phyloP scores from a whole-genome alignment of 2,888 invertebrate genomes.

The Clanis bilineata region DNA sequence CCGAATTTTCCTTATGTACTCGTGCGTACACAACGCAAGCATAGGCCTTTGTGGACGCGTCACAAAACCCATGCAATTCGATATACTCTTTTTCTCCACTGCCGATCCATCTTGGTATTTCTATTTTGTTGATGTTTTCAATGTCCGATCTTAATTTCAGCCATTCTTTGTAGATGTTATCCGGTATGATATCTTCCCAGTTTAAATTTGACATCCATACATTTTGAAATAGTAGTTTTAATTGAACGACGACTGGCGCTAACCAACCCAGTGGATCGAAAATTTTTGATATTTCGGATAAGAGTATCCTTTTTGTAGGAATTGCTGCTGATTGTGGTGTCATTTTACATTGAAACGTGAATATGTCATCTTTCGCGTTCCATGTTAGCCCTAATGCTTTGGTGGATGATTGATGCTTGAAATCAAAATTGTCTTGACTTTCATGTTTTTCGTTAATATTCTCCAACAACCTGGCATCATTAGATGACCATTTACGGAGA shows the following conservation, averaged over 20 bases:
- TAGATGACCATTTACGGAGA: not conserved
- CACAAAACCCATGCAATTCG: too few relatives aligned
- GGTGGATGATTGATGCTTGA: not conserved
- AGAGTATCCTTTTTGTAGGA: not conserved
- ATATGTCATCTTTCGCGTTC: not conserved
- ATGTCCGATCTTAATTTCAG: too few relatives aligned
- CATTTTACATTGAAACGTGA: not conserved
- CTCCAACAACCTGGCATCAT: not conserved
- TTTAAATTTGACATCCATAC: not conserved
- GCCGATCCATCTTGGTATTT: too few relatives aligned
- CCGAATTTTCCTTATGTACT: not conserved
- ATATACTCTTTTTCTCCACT: too few relatives aligned
- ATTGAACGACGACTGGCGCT: not conserved
- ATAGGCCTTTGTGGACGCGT: too few relatives aligned
- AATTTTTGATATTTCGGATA: not conserved
- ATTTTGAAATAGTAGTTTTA: not conserved
- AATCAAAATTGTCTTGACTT: not conserved
- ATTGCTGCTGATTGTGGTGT: not conserved
- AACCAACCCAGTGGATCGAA: not conserved
- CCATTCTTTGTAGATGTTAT: not conserved
- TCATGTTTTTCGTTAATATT: not conserved
- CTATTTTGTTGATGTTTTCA: too few relatives aligned
- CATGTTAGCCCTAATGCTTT: not conserved
- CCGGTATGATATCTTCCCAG: not conserved
- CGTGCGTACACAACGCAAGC: too few relatives aligned